These are phyloP conservation scores for Alcis repandata DNA, from an alignment of 2,888 invertebrate species.

Conservation along the genomic window DNA sequence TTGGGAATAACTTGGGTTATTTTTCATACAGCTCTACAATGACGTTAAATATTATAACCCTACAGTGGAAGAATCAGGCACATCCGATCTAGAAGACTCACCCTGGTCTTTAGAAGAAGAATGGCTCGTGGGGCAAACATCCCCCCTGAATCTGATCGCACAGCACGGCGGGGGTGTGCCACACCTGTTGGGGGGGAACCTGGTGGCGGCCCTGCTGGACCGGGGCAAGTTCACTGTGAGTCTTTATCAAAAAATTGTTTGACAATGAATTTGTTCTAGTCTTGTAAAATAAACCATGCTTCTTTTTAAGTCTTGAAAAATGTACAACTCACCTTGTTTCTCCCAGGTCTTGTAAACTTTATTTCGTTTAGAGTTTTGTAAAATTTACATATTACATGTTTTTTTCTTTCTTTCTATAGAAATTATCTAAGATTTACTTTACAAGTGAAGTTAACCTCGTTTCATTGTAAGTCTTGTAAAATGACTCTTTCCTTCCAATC, in stretches of 20 bases:
- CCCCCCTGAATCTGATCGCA: conserved; percentile 68
- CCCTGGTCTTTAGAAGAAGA: conserved; percentile 73
- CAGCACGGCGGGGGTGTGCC: conserved; percentile 57
- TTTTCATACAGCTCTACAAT: background rate
- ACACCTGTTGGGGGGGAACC: conserved; percentile 67
- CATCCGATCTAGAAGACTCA: conserved; percentile 74
- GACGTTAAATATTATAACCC: background rate
- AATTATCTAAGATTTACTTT: too few species aligned
- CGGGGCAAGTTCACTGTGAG: conserved; percentile 55
- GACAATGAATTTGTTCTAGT: conserved; percentile 15
- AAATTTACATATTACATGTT: too few species aligned
- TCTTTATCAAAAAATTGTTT: background rate
- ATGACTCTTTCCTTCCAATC: too few species aligned
- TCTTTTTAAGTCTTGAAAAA: too few species aligned
- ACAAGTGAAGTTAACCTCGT: too few species aligned
- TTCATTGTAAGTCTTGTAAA: too few species aligned
- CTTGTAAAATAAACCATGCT: background rate
- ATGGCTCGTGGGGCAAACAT: conserved; percentile 69
- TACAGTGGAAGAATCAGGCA: conserved; percentile 76
- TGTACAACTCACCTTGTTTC: too few species aligned
- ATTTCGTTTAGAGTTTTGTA: too few species aligned
- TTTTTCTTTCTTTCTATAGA: too few species aligned
- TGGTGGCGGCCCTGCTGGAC: conserved; percentile 68
- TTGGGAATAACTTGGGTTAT: too few species aligned
- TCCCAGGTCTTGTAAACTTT: too few species aligned